These are phyloP conservation scores for Teleopsis dalmanni DNA, from an alignment of 1,140 invertebrate genomes.

Conservation along the genomic window DNA sequence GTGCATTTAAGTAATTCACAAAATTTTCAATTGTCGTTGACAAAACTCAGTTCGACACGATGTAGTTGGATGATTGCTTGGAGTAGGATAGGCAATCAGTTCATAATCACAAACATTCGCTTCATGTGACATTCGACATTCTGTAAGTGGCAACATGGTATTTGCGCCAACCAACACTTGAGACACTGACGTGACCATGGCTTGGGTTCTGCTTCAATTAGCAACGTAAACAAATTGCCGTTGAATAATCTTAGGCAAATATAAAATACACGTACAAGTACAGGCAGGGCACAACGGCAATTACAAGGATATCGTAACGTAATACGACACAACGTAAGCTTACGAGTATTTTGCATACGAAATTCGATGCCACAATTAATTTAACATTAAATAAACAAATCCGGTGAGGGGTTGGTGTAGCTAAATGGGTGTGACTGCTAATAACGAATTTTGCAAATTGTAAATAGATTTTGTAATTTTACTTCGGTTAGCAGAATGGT, in stretches of 20 bases:
- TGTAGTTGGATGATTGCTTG: too few relatives aligned
- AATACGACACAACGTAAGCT: not conserved
- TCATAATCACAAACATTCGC: not conserved
- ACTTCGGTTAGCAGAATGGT: too few relatives aligned
- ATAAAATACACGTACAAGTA: conserved; percentile 4
- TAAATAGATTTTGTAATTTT: too few relatives aligned
- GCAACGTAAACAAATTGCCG: conserved; percentile 17
- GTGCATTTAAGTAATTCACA: too few relatives aligned
- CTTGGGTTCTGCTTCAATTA: conserved; percentile 12
- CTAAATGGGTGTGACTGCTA: conserved; percentile 5
- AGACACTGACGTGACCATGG: not conserved
- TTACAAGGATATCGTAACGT: not conserved
- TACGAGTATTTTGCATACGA: conserved; percentile 7
- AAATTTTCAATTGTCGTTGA: too few relatives aligned
- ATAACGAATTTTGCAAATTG: conserved; percentile 2
- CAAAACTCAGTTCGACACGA: too few relatives aligned
- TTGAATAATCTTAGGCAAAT: conserved; percentile 15
- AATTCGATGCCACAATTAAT: conserved; percentile 17
- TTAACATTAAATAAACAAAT: conserved; percentile 18
- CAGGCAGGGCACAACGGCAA: not conserved
- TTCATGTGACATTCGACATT: not conserved
- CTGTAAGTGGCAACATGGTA: not conserved
- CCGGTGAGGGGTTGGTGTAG: too few relatives aligned
- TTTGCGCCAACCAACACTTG: not conserved
- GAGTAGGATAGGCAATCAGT: not conserved